Evolutionary conservation across 1,140 invertebrate genomes (phyloP), one percentile per base, ranked within the genome.

Genomic region (Colletes gigas): DNA sequence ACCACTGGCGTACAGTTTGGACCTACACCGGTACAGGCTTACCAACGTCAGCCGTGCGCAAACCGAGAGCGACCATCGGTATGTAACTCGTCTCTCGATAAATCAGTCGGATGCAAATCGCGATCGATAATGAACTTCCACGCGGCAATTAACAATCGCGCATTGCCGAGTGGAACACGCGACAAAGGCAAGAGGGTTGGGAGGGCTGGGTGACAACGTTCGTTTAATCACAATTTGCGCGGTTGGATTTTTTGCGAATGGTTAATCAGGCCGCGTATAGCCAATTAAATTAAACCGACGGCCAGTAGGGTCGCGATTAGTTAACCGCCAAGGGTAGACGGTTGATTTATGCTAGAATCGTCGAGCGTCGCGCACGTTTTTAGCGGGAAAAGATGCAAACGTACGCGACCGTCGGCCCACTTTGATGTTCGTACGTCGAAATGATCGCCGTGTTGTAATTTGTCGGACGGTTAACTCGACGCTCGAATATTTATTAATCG

Each of bases 201-300:
- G 3, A 47, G 39, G 30, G 50, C 54, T 21, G 19, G 47, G 1
- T 17, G 50, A 73, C 54, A 47, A 69, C 12, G 55, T 54, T 65
- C 52, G 75, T 82, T 82, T 81, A 73, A 85, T 88, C 78, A 69
- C 75, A 82, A 85, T 84, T 82, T 86, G 71, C 72, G 73, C 14
- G 17, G n/a, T n/a, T 6, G 14, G 47, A 75, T 85, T 84, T 88
- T 30, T 89, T 89, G 39, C 75, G 52, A 62, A 78, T 82, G 77
- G 69, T 82, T 85, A 83, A 88, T 87, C 83, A 82, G 68, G 4
- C 19, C 68, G 76, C 57, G 65, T 55, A 76, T 81, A 79, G 52
- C 72, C 82, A 82, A 88, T 88, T 84, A 84, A 80, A 79, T 62
- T 68, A 65, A 83, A 84, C 60, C 71, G 9, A 59, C 39, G 52